These are phyloP conservation scores for Tor tambroides DNA, from an alignment of 2,113 vertebrate species.

Conservation along the genomic window DNA sequence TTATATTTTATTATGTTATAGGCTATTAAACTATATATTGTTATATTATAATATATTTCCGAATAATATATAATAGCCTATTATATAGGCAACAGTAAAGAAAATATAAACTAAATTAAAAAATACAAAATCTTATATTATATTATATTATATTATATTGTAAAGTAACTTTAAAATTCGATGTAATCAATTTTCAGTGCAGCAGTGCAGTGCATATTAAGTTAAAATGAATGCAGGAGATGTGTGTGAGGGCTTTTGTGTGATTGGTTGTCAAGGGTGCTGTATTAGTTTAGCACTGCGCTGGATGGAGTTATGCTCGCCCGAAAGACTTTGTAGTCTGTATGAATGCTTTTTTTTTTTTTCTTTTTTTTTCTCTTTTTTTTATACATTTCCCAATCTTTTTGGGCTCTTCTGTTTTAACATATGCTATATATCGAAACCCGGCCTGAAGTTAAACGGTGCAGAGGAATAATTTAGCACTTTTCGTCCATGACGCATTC, in stretches of 20 bases:
- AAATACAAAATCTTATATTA: background rate
- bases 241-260: constrained; percentile 58
- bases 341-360: background rate
- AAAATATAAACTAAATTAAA: background rate
- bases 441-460: background rate
- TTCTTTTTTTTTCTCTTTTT: too few species aligned
- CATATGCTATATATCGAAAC: background rate
- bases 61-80: background rate
- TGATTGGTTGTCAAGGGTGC: constrained; percentile 80
- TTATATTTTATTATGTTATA: background rate
- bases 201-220: too few species aligned
- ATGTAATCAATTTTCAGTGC: background rate
- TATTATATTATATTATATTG: background rate
- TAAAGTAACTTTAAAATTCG: too few species aligned
- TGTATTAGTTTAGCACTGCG: constrained; percentile 66
- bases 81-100: too few species aligned
- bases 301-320: constrained; percentile 55
- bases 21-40: background rate
- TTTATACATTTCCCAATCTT: background rate
- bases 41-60: background rate
- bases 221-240: constrained; percentile 13
- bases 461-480: background rate
- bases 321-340: background rate
- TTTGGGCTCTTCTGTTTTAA: background rate
- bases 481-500: background rate